phyloP scores from a whole-genome alignment of 2,113 vertebrate species.

The Phoenicopterus ruber region DNA sequence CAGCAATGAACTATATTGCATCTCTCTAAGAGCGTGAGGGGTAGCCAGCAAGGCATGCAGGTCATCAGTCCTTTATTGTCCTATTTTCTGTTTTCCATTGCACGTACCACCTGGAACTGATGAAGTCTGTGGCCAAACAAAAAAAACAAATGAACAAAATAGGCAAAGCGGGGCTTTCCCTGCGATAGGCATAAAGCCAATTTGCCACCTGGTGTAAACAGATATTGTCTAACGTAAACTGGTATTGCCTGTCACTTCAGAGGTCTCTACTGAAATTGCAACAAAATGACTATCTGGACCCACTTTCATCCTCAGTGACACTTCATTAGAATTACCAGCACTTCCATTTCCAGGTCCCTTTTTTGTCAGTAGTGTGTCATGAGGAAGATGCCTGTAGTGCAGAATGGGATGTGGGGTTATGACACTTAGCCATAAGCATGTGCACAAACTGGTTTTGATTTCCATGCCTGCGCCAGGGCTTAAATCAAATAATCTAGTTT shows the following conservation, averaged over 20 bases:
- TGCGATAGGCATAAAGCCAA: not conserved
- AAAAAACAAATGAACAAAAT: not conserved
- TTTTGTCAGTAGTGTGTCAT: not conserved
- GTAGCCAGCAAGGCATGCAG: not conserved
- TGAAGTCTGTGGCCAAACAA: not conserved
- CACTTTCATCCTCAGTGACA: not conserved
- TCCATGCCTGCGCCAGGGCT: not conserved
- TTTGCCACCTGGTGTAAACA: not conserved
- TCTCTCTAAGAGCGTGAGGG: not conserved
- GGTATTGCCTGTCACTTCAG: not conserved
- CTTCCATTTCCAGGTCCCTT: not conserved
- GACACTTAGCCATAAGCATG: not conserved
- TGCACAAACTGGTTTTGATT: not conserved
- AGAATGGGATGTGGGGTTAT: not conserved
- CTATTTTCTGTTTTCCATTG: not conserved
- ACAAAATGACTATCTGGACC: not conserved
- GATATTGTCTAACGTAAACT: not conserved
- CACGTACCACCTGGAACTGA: not conserved
- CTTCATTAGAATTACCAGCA: not conserved
- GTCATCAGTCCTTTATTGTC: not conserved
- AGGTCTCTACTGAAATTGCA: not conserved
- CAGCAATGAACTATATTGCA: not conserved
- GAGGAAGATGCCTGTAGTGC: not conserved
- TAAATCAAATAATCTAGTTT: not conserved
- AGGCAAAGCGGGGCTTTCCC: not conserved